Evolutionary conservation across 1,140 invertebrate species (phyloP).

Genomic region (Coelopa frigida): DNA sequence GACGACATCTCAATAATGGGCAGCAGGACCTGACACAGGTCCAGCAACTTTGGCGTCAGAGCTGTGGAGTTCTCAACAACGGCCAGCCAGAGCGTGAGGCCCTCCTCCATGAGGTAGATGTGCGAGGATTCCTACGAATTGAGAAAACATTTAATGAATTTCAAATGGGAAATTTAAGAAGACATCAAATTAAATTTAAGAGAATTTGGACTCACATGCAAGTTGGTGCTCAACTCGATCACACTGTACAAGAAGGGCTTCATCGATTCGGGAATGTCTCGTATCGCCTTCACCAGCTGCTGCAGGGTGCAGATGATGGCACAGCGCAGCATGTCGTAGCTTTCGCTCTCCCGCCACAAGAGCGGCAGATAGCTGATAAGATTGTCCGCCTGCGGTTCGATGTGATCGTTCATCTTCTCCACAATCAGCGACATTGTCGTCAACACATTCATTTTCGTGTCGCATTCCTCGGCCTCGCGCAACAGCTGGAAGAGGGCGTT

Average conservation of each 20-base stretch:
- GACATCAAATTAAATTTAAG: not conserved
- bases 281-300: constrained; percentile 54
- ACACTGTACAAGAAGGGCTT: constrained; percentile 66
- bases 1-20: constrained; percentile 71
- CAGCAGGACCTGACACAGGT: constrained; percentile 69
- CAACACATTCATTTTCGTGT: constrained; percentile 89
- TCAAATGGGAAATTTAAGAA: no score
- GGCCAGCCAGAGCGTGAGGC: constrained; percentile 80
- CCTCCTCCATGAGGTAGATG: constrained; percentile 88
- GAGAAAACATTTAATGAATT: no score
- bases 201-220: constrained; percentile 44
- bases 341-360: constrained; percentile 79
- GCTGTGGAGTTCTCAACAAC: constrained; percentile 68
- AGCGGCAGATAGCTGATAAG: constrained; percentile 77
- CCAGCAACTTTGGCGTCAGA: constrained; percentile 57
- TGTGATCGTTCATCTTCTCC: constrained; percentile 71
- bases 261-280: constrained; percentile 52
- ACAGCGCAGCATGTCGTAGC: constrained; percentile 86
- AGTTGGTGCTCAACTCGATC: constrained; percentile 73
- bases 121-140: constrained; percentile 69
- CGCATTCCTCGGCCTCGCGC: constrained; percentile 83
- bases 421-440: constrained; percentile 85
- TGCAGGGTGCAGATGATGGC: constrained; percentile 78
- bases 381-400: constrained; percentile 57
- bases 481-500: constrained; percentile 73